Evolutionary conservation across 2,888 invertebrate genomes (phyloP).

Genomic region (Ennomos erosarius): DNA sequence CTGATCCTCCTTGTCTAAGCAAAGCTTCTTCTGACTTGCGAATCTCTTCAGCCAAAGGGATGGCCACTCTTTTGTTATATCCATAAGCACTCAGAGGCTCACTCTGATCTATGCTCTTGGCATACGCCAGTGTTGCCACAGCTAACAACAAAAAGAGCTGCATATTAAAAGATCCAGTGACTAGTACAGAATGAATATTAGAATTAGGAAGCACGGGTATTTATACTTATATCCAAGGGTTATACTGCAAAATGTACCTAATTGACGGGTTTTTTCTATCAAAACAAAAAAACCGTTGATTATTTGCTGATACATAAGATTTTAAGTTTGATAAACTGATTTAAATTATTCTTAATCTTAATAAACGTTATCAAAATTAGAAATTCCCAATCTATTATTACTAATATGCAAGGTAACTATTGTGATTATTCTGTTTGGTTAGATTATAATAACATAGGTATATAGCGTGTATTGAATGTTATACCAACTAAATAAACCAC

Average conservation of each 20-base stretch:
- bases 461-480: no score
- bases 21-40: conserved; percentile 28
- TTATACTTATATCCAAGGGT: not conserved
- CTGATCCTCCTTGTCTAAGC: not conserved
- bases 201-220: not conserved
- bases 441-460: no score
- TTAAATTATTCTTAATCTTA: no score
- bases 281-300: no score
- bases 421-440: no score
- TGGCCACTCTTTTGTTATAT: conserved; percentile 8
- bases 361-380: no score
- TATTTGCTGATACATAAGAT: no score
- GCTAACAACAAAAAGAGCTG: conserved; percentile 13
- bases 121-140: conserved; percentile 11
- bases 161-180: conserved; percentile 7
- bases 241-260: not conserved
- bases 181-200: not conserved
- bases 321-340: no score
- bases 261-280: not conserved
- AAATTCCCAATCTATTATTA: no score
- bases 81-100: conserved; percentile 10
- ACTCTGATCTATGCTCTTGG: conserved; percentile 18
- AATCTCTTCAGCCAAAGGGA: conserved; percentile 21
- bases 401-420: no score
- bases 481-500: no score